Evolutionary conservation across 2,797 vertebrate species (phyloP), one percentile per base, ranked within the genome.

Genomic region (Otolemur crassicaudatus): DNA sequence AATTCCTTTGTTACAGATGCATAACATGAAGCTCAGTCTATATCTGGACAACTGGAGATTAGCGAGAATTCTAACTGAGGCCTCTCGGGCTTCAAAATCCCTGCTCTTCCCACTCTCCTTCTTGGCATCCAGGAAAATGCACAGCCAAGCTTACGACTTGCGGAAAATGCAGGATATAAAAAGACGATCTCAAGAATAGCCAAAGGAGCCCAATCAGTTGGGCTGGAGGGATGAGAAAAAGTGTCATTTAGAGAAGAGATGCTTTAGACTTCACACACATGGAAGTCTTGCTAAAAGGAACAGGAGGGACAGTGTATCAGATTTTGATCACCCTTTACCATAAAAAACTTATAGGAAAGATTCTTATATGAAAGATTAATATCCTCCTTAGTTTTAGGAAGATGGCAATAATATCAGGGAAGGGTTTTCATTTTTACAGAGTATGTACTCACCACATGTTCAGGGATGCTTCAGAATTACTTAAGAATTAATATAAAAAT

Each of bases 401-500:
- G 22, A 72, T 65, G 0, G 27, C 20, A 25, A 13, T 60, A 70
- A 81, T 86, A 22, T 79, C 11, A 76, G 37, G 31, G 86, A 87
- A 76, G 13, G 4, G 0, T 56, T 83, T 85, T 82, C 5, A 61
- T 84, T 83, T 92, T 91, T 73, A 67, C 2, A 81, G 60, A 40
- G 13, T 82, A 3, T 29, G 17, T 40, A 61, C 69, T 89, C 14
- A 84, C 3, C 7, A 23, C 29, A 70, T 10, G 81, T 60, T 85
- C 65, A 46, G 61, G 63, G 20, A 76, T 65, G 83, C 84, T 94
- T 77, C 13, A 70, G 63, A 70, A 63, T 75, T 67, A 46, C 81
- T 3, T 81, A 58, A 63, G 70, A 73, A 53, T 2, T 53, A 16
- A 53, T 53, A 53, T 14, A 72, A 80, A 94, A 72, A 56, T 11